Evolutionary conservation across 2,797 vertebrate species (phyloP).

Genomic region (Muscicapa comitata): DNA sequence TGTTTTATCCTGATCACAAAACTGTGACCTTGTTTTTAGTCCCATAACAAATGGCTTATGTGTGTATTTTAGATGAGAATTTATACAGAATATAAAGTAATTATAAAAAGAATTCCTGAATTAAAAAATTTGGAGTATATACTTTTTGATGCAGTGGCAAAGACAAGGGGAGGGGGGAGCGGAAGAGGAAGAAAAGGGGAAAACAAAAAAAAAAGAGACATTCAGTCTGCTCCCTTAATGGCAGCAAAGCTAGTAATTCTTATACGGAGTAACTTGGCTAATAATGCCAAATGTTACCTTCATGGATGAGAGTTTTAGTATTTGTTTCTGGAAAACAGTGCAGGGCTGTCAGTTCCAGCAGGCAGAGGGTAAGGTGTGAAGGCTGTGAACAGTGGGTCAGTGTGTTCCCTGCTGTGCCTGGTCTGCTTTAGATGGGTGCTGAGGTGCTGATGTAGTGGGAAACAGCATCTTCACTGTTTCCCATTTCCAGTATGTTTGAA

Average conservation of each 20-base stretch:
- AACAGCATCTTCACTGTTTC: neutral
- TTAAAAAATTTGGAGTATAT: neutral
- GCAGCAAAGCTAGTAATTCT: neutral
- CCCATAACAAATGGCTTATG: neutral
- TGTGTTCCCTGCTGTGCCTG: neutral
- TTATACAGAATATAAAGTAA: neutral
- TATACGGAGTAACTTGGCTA: neutral
- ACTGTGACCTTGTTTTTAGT: neutral
- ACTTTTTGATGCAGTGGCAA: neutral
- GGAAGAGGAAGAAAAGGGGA: too few species aligned
- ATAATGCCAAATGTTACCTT: neutral
- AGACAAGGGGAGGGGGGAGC: neutral
- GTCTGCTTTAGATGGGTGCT: neutral
- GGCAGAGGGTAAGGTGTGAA: neutral
- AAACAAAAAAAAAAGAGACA: fast-evolving
- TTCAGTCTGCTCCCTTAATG: neutral
- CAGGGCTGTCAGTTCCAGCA: neutral
- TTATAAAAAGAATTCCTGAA: neutral
- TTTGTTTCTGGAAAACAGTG: neutral
- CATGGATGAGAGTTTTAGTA: neutral
- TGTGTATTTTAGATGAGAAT: neutral
- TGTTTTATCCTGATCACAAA: neutral
- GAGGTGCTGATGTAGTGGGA: neutral
- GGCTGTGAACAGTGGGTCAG: neutral
- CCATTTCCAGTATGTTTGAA: neutral